Conservation (phyloP, 64 coral and sea anemone species). For the Anthopleura sola region DNA sequence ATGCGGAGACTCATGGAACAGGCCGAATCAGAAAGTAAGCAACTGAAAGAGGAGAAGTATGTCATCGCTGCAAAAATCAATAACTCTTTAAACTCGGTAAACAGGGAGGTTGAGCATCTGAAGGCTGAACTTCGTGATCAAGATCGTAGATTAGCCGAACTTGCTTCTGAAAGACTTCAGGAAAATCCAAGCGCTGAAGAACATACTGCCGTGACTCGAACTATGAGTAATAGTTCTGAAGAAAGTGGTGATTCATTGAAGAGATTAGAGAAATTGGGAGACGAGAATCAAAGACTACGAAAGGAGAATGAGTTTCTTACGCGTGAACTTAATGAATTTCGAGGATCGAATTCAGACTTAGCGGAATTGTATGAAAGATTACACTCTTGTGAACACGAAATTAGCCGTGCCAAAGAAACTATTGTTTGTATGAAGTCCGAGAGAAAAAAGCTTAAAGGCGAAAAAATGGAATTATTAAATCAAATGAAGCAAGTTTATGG, state of each 20-base stretch:
- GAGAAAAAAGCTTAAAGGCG: slow-evolving; percentile 84
- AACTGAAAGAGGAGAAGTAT: slow-evolving; percentile 90
- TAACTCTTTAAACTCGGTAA: slow-evolving; percentile 83
- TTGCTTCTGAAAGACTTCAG: slow-evolving; percentile 28
- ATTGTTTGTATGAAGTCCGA: slow-evolving; percentile 93
- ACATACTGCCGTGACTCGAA: not conserved
- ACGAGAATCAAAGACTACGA: slow-evolving; percentile 89
- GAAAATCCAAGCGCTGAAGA: slow-evolving; percentile 9
- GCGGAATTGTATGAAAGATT: slow-evolving; percentile 75
- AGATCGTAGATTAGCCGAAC: slow-evolving; percentile 81
- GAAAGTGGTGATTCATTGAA: slow-evolving; percentile 17
- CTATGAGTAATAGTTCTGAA: slow-evolving; percentile 28
- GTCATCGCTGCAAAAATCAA: slow-evolving; percentile 92
- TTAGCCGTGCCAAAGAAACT: slow-evolving; percentile 88
- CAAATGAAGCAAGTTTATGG: slow-evolving; percentile 97
- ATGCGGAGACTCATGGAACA: slow-evolving; percentile 98
- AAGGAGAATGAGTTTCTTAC: slow-evolving; percentile 80
- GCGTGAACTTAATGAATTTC: slow-evolving; percentile 71
- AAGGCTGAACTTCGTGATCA: slow-evolving; percentile 91
- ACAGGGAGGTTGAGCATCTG: slow-evolving; percentile 94
- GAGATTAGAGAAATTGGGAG: slow-evolving; percentile 53
- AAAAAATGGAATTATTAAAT: slow-evolving; percentile 79
- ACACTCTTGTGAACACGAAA: slow-evolving; percentile 89
- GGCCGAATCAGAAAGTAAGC: slow-evolving; percentile 89
- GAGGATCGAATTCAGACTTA: slow-evolving; percentile 61